Base-by-base conservation (phyloP, 2,888 invertebrate genomes). In the Tipula helvola region DNA sequence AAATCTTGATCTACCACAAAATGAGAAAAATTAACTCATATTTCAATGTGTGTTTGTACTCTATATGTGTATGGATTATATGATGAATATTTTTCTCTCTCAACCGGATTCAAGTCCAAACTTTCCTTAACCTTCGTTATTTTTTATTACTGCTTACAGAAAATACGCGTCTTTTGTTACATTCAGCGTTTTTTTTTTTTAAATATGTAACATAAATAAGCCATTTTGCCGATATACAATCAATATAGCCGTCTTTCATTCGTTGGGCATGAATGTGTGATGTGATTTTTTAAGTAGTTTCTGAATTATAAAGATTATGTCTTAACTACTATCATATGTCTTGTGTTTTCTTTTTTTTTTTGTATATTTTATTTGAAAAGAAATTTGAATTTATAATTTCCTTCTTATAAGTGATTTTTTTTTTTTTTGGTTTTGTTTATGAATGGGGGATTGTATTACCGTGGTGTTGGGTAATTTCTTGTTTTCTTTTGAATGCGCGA, bases 1-100 rank as follows among this genome's bases (percentile, higher is more conserved):
- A 84, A 84, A 84, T 41, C 84, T n/a, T 84, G 84, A 84, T 84
- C 84, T 84, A 84, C 84, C 39, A 84, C 84, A 84, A 84, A 39
- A 84, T 71, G 71, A 71, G 71, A 71, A 71, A 28, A 28, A 71
- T 71, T 71, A 71, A 71, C 28, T 71, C 28, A 28, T 28, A 28
- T 71, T 71, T 71, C 71, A 71, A 71, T 71, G 52, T 52, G 52
- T 41, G 28, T 2, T 28, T 28, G 28, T 28, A 28, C 28, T 28
- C 1, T n/a, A 41, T 41, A 44, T 44, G 44, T 12, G 44, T 44
- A 16, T 39, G 4, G 16, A 47, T n/a, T 3, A 52, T 57, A 71
- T 52, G 52, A 18, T 52, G n/a, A 52, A 28, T 71, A 71, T 71
- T 18, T 71, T 71, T 28, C 71, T 71, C 28, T 71, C 71, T 28